Conservation (phyloP, 64 coral and sea anemone genomes). For the Astreopora myriophthalma region DNA sequence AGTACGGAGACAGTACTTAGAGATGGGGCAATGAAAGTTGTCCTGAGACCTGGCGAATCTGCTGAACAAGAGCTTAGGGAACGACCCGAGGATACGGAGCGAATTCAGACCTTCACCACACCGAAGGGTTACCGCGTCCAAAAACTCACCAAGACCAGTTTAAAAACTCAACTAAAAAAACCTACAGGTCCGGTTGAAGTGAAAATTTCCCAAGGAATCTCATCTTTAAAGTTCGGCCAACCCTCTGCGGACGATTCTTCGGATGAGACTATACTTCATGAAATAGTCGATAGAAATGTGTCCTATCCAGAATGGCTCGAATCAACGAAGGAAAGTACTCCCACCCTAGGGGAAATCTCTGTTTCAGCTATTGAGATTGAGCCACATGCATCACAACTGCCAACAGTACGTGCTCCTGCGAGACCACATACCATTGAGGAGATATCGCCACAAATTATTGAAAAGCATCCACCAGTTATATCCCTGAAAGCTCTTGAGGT, state of each 20-base stretch:
- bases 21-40: slow-evolving; percentile 30
- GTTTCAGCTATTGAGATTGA: not conserved
- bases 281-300: not conserved
- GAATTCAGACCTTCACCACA: not conserved
- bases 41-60: not conserved
- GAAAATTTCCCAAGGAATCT: not conserved
- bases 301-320: not conserved
- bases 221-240: not conserved
- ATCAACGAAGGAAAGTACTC: not conserved
- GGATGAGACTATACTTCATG: not conserved
- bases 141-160: not conserved
- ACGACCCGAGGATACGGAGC: not conserved
- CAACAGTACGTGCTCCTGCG: not conserved
- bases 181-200: not conserved
- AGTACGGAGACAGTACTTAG: not conserved
- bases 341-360: not conserved
- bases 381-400: not conserved
- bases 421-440: not conserved
- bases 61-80: not conserved
- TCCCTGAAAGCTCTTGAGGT: not conserved
- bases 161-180: slow-evolving; percentile 3
- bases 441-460: not conserved
- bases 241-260: not conserved
- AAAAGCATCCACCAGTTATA: slow-evolving; percentile 1
- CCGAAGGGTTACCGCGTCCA: not conserved